Base-by-base conservation (phyloP, 37 sponge, comb jelly and placozoan genomes). In the Haliclona indistincta region DNA sequence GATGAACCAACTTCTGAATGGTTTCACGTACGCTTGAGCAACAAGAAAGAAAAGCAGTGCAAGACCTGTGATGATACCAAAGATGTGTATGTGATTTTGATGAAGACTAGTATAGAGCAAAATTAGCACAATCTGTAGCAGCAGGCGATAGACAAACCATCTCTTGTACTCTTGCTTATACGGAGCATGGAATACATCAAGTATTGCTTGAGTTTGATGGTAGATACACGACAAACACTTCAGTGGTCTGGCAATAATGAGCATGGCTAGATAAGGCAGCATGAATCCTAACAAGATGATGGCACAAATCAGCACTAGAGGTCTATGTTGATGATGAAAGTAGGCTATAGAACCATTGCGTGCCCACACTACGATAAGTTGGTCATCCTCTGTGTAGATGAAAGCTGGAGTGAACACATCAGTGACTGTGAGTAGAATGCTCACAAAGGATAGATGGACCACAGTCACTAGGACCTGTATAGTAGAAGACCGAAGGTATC, bases 381-480 rank as follows among this genome's bases (percentile, higher is more conserved):
- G n/a, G 11, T 26, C 60, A 58, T 58, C 60, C n/a, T 25, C 7
- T 8, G 60, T 58, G 25, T 76, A 37, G 28, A 84, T n/a, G 4
- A 38, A 61, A n/a, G 71, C 70, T 58, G 40, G 63, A 22, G 67
- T 53, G n/a, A 76, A 36, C 29, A 44, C 63, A 23, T 28, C 11
- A 52, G 70, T 76, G 25, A 76, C 49, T 29, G 77, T 51, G 17
- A 33, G 7, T 11, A 76, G 22, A 4, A 84, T 49, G 11, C 40
- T 60, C 19, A 70, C 32, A 70, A 75, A 84, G 32, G 77, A 75
- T 3, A 76, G 38, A 0, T 56, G 49, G 26, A 84, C 38, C 20
- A 84, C 60, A 13, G 84, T 84, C 17, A 69, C 84, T 30, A 84
- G 64, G 11, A 76, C 77, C 20, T 54, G 70, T 2, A 84, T 64